Conservation (phyloP, 2,888 invertebrate species). For the Blastobasis lacticolella region DNA sequence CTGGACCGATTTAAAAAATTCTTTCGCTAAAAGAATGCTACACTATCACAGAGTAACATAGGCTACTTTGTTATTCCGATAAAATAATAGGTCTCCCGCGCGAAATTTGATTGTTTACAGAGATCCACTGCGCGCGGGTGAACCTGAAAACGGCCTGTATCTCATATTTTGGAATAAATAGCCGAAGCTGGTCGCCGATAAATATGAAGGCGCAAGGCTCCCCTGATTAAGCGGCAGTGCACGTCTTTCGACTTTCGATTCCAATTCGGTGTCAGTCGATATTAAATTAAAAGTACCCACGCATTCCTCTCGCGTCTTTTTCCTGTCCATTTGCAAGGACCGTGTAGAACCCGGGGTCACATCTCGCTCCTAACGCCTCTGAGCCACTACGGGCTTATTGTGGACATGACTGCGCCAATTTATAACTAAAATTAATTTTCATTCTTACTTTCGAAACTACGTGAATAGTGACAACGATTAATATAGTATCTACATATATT, state of each 20-base stretch:
- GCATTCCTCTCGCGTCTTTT: conserved; percentile 71
- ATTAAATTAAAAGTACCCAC: conserved; percentile 74
- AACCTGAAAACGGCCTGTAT: background rate
- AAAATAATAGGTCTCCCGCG: too few relatives aligned
- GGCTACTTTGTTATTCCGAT: too few relatives aligned
- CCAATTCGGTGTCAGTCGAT: conserved; percentile 71
- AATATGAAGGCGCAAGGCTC: conserved; percentile 46
- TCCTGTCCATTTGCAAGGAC: conserved; percentile 74
- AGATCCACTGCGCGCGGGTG: too few relatives aligned
- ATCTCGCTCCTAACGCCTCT: conserved; percentile 51
- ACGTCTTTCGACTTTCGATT: conserved; percentile 57
- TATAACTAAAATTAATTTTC: background rate
- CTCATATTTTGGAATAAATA: conserved; percentile 23
- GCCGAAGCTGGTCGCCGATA: conserved; percentile 30
- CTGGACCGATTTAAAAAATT: too few relatives aligned
- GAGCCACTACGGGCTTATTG: conserved; percentile 23
- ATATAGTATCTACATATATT: background rate
- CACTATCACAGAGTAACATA: too few relatives aligned
- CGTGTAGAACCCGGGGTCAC: conserved; percentile 67
- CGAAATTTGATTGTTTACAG: too few relatives aligned
- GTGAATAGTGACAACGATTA: background rate
- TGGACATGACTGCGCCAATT: conserved; percentile 30
- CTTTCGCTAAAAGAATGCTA: too few relatives aligned
- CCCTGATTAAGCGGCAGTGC: background rate
- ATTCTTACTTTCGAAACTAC: background rate